Evolutionary conservation across 2,888 invertebrate genomes (phyloP).

Genomic region (Leptinotarsa rubiginosa): DNA sequence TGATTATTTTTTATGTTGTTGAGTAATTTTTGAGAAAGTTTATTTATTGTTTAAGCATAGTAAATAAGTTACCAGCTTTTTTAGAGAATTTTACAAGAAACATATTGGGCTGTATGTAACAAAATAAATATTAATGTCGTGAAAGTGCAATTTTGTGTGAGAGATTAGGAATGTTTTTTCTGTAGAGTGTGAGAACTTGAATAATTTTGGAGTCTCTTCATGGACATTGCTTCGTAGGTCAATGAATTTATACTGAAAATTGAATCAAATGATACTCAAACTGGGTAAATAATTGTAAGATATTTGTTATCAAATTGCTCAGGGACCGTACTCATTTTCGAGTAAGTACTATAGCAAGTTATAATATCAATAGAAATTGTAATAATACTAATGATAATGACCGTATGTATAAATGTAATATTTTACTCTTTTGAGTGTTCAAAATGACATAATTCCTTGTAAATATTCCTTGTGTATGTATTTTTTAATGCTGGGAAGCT

Average conservation of each 20-base stretch:
- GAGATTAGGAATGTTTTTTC: background rate
- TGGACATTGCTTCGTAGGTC: background rate
- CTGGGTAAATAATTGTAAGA: conserved; percentile 50
- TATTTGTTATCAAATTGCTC: conserved; percentile 57
- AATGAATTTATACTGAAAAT: conserved; percentile 3
- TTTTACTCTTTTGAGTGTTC: conserved; percentile 45
- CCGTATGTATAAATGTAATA: conserved; percentile 54
- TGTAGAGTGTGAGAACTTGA: background rate
- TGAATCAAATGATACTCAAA: conserved; percentile 48
- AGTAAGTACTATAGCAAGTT: conserved; percentile 46
- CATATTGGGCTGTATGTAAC: conserved; percentile 43
- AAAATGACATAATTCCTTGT: conserved; percentile 41
- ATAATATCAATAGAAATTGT: conserved; percentile 32
- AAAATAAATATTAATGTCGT: conserved; percentile 44
- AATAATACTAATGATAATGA: conserved; percentile 37
- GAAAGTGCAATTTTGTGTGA: conserved; percentile 46
- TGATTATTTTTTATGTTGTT: conserved; percentile 36
- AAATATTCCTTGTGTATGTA: conserved; percentile 50
- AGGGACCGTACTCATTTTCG: conserved; percentile 54
- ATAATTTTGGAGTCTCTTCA: background rate
- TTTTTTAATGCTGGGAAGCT: conserved; percentile 54
- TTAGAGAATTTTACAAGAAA: conserved; percentile 54
- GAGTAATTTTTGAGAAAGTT: conserved; percentile 42
- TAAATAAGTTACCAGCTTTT: conserved; percentile 56
- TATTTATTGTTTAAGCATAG: conserved; percentile 46